phyloP scores from a whole-genome alignment of 2,113 vertebrate genomes.

The Leucopternis melanops region DNA sequence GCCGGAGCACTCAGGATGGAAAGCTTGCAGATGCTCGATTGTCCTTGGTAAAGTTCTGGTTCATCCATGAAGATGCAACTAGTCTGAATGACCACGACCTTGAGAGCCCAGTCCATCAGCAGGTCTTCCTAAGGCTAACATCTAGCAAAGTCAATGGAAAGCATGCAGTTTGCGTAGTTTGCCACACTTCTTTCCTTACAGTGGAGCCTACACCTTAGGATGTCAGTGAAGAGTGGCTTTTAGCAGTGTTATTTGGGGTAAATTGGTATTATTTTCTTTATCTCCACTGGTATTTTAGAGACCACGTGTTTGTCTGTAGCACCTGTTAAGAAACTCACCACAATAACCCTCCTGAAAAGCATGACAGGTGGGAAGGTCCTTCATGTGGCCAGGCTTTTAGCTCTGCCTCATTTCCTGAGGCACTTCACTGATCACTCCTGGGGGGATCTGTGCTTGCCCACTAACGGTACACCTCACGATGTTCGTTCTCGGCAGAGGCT shows the following conservation, averaged over 20 bases:
- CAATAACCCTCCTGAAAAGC: background rate
- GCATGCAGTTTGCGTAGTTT: background rate
- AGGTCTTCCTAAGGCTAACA: background rate
- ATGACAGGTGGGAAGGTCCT: background rate
- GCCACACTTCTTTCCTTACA: background rate
- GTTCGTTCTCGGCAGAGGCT: no score
- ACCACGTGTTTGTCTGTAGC: background rate
- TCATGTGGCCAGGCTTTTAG: background rate
- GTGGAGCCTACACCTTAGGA: background rate
- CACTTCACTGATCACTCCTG: background rate
- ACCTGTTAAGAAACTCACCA: background rate
- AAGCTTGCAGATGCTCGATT: background rate
- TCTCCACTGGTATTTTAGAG: background rate
- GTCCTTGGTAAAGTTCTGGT: background rate
- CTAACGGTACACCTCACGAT: no score
- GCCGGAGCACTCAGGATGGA: background rate
- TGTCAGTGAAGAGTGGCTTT: background rate
- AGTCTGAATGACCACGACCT: background rate
- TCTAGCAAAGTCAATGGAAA: background rate
- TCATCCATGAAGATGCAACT: background rate
- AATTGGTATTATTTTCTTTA: background rate
- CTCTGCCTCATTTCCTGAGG: background rate
- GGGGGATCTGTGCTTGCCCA: no score
- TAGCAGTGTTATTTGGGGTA: background rate
- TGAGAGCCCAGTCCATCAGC: fast-evolving